Evolutionary conservation across 2,797 vertebrate species (phyloP), one percentile per base, ranked within the genome.

Genomic region (Etheostoma nigrum): DNA sequence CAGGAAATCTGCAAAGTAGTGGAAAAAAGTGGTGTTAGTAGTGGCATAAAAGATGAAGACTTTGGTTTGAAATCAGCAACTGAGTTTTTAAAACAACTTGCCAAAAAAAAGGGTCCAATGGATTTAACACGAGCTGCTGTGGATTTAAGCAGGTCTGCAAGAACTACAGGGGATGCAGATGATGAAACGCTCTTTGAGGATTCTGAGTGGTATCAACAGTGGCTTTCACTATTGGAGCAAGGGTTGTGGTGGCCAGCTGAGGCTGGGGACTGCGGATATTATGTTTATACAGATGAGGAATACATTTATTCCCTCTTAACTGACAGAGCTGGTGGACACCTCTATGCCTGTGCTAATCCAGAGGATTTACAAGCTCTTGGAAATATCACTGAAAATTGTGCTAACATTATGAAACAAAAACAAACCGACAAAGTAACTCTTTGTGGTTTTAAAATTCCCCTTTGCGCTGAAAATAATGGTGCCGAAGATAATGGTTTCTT

Each of bases 171-270:
- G 42, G 91, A 89, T 88, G 33, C 76, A 19, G 92, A 96, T 65
- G 95, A 91, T 66, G 88, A 95, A 64, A 83, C 92, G 60, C 88
- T 95, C 58, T 94, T 94, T 72, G 93, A 92, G 58, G 95, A 96
- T 75, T 88, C 89, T 81, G 96, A 94, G 86, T 97, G 97, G 88
- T 98, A 98, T 84, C 96, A 97, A 72, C 96, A 98, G 62, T 99
- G 98, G 98, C 91, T 98, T 72, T 95, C 94, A 72, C 92, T 96
- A 61, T 87, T 99, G 90, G 96, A 98, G 76, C 96, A 96, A 90
- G 98, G 97, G 1, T 47, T 98, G 33, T 99, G 98, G 98, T 99
- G 97, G 97, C 96, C 96, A 23, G 97, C 97, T 70, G 97, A 98
- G 79, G 91, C 93, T 84, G 97, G 96, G 18, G 95, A 98, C 60